Conservation (phyloP, 2,797 vertebrate species). For the Rhinichthys osculus region DNA sequence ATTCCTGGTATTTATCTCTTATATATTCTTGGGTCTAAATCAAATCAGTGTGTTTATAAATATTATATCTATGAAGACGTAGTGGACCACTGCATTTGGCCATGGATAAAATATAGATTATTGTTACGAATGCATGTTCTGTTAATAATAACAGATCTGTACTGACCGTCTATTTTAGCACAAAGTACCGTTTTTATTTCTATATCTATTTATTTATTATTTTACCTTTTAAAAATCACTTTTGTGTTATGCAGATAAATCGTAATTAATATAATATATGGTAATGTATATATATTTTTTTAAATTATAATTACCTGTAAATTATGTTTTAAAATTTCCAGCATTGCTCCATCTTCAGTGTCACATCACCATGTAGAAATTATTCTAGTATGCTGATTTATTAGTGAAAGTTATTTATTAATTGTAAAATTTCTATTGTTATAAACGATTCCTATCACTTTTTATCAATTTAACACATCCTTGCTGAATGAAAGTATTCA, state of each 20-base stretch:
- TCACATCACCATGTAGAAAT: too few species aligned
- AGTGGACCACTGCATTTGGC: neutral
- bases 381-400: too few species aligned
- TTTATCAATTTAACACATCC: too few species aligned
- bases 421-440: too few species aligned
- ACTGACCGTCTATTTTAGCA: neutral
- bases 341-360: too few species aligned
- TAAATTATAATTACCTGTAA: too few species aligned
- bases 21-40: neutral
- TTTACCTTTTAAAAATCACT: neutral
- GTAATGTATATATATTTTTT: neutral
- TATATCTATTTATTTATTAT: neutral
- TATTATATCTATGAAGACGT: neutral
- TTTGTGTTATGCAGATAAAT: neutral
- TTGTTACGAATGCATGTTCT: neutral
- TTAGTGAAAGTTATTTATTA: too few species aligned
- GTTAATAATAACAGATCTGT: too few species aligned
- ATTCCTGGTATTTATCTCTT: constrained; percentile 16
- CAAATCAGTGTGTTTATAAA: neutral
- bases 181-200: neutral
- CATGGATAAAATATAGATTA: neutral
- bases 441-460: too few species aligned
- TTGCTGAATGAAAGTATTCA: too few species aligned
- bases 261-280: too few species aligned
- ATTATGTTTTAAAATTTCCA: too few species aligned